Base-by-base conservation (phyloP, 2,888 invertebrate genomes). In the Drosophila atripex region DNA sequence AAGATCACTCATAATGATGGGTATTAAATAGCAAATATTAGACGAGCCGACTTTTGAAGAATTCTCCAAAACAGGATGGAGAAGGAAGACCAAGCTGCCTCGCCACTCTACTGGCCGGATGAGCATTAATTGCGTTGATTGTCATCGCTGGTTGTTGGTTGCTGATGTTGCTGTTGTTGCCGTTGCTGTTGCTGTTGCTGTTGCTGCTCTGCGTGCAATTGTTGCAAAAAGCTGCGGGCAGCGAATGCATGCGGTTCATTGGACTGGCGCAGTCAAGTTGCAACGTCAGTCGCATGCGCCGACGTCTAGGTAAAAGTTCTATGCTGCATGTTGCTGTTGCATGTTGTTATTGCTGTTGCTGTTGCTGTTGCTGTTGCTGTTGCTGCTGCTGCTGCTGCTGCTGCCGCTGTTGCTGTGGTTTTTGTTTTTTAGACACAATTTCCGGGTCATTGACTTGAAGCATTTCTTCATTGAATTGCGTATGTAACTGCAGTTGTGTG, bases 381-480 rank as follows among this genome's bases (percentile, higher is more conserved):
- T n/a, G n/a, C 7, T 28, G 39, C 9, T 73, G 77, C 69, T 76
- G 72, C 74, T 78, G 80, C 58, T 74, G 77, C 65, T 77, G 73
- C 61, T 75, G 76, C 70, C 83, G 58, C 21, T 60, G 6, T 66
- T 77, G 80, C 72, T 79, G 76, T 75, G 77, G 78, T 77, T 88
- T 85, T 79, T 88, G 86, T 75, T 86, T 78, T 86, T 86, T 88
- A 88, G 90, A 90, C 89, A 90, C 90, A 90, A 90, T 91, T 91
- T 91, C 91, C 91, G 91, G 91, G 91, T 91, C 91, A 91, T 90
- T 91, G 91, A 91, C 91, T 88, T 88, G 83, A 71, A 78, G 89
- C 86, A 88, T 88, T 84, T 88, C 86, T 84, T 84, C 89, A 89
- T 90, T 88, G 88, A 89, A 88, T 78, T 87, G 89, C 88, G 86